These are phyloP conservation scores for Homarus americanus DNA, from an alignment of 1,140 invertebrate species.

Conservation along the genomic window DNA sequence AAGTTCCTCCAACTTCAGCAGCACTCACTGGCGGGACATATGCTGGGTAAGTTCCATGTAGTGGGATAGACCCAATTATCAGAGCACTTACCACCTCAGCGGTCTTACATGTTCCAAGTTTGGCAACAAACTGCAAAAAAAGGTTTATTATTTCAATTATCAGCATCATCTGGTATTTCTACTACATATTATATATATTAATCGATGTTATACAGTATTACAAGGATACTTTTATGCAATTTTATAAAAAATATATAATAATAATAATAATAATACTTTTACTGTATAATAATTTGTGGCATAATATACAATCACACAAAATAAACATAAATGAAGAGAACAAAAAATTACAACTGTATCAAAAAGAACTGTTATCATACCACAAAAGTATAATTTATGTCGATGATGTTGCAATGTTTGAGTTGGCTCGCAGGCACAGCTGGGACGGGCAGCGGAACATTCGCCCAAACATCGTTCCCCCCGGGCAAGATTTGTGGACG, in stretches of 20 bases:
- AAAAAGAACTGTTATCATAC: neutral
- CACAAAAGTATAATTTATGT: slow-evolving; percentile 12
- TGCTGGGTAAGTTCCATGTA: neutral
- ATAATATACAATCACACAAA: neutral
- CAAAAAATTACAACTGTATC: neutral
- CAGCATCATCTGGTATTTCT: no score
- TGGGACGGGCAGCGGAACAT: slow-evolving; percentile 24
- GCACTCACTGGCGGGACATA: neutral
- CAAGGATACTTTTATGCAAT: neutral
- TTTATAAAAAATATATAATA: neutral
- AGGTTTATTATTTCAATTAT: neutral
- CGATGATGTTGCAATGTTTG: slow-evolving; percentile 41
- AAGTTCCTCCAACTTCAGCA: slow-evolving; percentile 4
- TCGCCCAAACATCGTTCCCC: neutral
- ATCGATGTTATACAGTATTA: no score
- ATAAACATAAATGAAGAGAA: neutral
- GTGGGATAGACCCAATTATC: slow-evolving; percentile 12
- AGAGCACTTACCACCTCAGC: neutral
- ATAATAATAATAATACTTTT: neutral
- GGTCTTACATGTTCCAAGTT: slow-evolving; percentile 6
- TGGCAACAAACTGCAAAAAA: slow-evolving; percentile 21
- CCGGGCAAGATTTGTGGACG: slow-evolving; percentile 6
- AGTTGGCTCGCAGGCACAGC: slow-evolving; percentile 42
- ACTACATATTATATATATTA: no score
- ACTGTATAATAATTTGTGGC: neutral